phyloP scores from a whole-genome alignment of 2,113 vertebrate species.

The Gila orcuttii region DNA sequence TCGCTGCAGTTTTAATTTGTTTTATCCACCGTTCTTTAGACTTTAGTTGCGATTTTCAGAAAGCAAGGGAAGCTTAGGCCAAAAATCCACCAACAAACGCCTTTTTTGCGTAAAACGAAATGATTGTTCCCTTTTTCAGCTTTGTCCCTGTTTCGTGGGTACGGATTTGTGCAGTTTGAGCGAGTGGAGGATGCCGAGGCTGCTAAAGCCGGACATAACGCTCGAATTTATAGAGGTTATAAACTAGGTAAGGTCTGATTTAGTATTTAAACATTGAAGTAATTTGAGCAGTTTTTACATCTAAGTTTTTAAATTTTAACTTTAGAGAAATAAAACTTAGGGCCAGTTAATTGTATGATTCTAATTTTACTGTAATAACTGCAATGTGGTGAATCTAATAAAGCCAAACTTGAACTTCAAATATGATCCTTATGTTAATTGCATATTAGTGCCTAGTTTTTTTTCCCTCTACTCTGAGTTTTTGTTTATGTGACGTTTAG shows the following conservation, averaged over 20 bases:
- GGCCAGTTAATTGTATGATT: neutral
- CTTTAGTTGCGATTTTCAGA: slow-evolving; percentile 10
- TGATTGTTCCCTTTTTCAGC: slow-evolving; percentile 84
- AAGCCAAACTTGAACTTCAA: neutral
- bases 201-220: slow-evolving; percentile 85
- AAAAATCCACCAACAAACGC: slow-evolving; percentile 29
- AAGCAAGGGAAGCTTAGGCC: slow-evolving; percentile 34
- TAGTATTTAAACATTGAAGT: slow-evolving; percentile 21
- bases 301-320: neutral
- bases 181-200: slow-evolving; percentile 87
- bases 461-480: neutral
- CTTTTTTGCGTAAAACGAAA: slow-evolving; percentile 52
- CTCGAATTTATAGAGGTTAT: slow-evolving; percentile 88
- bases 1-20: neutral
- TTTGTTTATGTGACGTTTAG: neutral
- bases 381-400: neutral
- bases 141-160: slow-evolving; percentile 86
- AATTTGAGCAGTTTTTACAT: neutral
- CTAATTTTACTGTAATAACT: slow-evolving; percentile 4
- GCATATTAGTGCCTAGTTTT: neutral
- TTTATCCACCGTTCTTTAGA: neutral
- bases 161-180: slow-evolving; percentile 90
- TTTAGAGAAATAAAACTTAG: neutral
- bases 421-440: neutral
- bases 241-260: slow-evolving; percentile 85